Evolutionary conservation across 2,888 invertebrate genomes (phyloP).

Genomic region (Drosophila hamatofila): DNA sequence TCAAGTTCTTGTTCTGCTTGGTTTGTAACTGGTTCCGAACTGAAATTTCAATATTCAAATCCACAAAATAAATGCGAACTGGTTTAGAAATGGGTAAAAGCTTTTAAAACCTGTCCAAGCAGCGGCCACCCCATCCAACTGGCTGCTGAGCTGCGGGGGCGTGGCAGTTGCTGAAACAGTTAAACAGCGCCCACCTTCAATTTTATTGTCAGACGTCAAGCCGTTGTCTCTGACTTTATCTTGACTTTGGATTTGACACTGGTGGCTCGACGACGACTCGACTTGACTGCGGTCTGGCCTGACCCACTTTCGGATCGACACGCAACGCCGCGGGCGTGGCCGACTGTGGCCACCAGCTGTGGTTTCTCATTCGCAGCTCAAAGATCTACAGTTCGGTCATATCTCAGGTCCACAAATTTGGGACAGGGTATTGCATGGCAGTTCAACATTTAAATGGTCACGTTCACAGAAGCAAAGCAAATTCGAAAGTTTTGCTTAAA

Average conservation of each 20-base stretch:
- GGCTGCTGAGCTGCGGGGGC: constrained; percentile 34
- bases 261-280: constrained; percentile 7
- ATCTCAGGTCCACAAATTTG: constrained; percentile 10
- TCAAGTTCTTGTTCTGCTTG: constrained; percentile 30
- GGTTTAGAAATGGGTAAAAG: constrained; percentile 46
- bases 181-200: constrained; percentile 15
- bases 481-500: neutral
- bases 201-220: constrained; percentile 11
- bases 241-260: constrained; percentile 43
- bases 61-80: constrained; percentile 22
- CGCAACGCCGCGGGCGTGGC: constrained; percentile 35
- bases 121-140: constrained; percentile 16
- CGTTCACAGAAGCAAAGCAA: constrained; percentile 1
- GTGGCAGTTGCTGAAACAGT: constrained; percentile 43
- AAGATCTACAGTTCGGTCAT: constrained; percentile 18
- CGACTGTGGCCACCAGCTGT: constrained; percentile 28
- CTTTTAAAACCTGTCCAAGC: constrained; percentile 41
- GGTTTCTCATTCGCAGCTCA: constrained; percentile 38
- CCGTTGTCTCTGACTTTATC: constrained; percentile 32
- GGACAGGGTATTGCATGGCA: constrained; percentile 10
- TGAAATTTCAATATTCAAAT: constrained; percentile 40
- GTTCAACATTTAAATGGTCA: neutral
- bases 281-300: constrained; percentile 44
- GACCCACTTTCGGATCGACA: constrained; percentile 55
- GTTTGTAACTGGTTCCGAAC: constrained; percentile 37